phyloP scores from a whole-genome alignment of 2,888 invertebrate genomes.

The Choristoneura rosaceana region DNA sequence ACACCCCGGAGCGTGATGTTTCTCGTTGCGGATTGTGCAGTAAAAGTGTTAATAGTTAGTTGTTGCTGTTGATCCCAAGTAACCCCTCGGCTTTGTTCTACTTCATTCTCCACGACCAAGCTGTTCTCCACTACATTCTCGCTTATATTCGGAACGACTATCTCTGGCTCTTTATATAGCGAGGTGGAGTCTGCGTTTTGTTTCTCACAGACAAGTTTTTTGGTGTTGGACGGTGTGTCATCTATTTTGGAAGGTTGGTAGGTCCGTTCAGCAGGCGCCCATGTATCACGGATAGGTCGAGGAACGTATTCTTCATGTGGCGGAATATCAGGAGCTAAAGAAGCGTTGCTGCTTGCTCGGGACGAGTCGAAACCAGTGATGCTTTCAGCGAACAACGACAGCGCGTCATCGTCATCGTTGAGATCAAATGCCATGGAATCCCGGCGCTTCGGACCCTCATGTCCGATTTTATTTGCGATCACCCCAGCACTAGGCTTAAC shows the following conservation, averaged over 20 bases:
- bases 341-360: slow-evolving; percentile 48
- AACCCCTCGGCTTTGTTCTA: neutral
- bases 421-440: slow-evolving; percentile 45
- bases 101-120: neutral
- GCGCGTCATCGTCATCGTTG: slow-evolving; percentile 69
- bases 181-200: slow-evolving; percentile 71
- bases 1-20: slow-evolving; percentile 57
- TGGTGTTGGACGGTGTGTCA: slow-evolving; percentile 30
- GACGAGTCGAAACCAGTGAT: slow-evolving; percentile 68
- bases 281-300: slow-evolving; percentile 44
- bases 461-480: slow-evolving; percentile 2
- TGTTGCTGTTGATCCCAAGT: slow-evolving; percentile 1
- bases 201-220: slow-evolving; percentile 59
- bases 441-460: slow-evolving; percentile 20
- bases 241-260: slow-evolving; percentile 62
- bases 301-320: slow-evolving; percentile 63
- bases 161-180: slow-evolving; percentile 51
- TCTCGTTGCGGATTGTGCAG: slow-evolving; percentile 39
- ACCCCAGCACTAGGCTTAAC: slow-evolving; percentile 12
- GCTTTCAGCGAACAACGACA: slow-evolving; percentile 76
- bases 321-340: slow-evolving; percentile 4
- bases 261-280: slow-evolving; percentile 41
- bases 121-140: neutral
- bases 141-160: neutral
- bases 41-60: slow-evolving; percentile 41